These are phyloP conservation scores for Anoplopoma fimbria DNA, from an alignment of 2,113 vertebrate genomes.

Conservation along the genomic window DNA sequence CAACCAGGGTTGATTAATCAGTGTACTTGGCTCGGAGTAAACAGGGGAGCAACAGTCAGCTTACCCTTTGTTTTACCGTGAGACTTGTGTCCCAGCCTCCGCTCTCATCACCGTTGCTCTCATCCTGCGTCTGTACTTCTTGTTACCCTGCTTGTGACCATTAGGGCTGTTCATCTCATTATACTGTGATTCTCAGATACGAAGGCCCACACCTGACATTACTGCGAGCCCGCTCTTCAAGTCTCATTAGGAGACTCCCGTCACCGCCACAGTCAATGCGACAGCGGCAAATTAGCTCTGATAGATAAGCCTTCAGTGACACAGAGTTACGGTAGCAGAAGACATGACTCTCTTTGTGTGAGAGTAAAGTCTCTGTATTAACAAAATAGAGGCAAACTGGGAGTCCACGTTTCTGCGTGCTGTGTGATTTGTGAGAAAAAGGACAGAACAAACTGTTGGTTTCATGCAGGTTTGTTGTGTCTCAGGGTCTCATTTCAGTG, in stretches of 20 bases:
- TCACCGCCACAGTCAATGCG: not conserved
- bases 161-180: constrained; percentile 46
- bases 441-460: not conserved
- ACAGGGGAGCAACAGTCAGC: not conserved
- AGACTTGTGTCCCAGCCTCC: not conserved
- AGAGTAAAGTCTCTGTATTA: not conserved
- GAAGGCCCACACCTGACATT: constrained; percentile 44
- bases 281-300: constrained; percentile 45
- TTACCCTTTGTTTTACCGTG: not conserved
- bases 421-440: not conserved
- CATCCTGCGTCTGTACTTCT: constrained; percentile 23
- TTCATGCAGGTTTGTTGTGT: not conserved
- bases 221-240: not conserved
- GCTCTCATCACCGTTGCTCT: constrained; percentile 17
- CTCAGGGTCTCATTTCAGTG: not conserved
- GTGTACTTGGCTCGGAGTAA: not conserved
- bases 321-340: not conserved
- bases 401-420: not conserved
- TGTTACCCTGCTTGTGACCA: constrained; percentile 45
- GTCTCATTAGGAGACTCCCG: constrained; percentile 48
- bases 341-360: not conserved
- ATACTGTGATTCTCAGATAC: constrained; percentile 43
- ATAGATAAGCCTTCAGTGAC: constrained; percentile 35
- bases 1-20: too few species aligned
- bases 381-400: constrained; percentile 4